Evolutionary conservation across 2,888 invertebrate genomes (phyloP).

Genomic region (Chrysopilus asiliformis): DNA sequence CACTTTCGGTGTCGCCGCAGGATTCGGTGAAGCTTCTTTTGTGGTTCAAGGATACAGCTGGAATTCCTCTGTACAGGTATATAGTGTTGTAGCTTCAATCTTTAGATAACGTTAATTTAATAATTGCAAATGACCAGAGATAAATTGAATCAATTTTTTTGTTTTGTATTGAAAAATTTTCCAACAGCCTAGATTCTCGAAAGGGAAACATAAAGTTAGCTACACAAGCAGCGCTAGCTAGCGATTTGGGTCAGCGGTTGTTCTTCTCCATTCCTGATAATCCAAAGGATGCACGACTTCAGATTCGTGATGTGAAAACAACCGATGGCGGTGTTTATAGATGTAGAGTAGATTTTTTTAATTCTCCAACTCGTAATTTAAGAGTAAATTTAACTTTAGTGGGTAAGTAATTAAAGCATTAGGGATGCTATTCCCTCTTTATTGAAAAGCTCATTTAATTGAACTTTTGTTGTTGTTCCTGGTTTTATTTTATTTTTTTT

Average conservation of each 20-base stretch:
- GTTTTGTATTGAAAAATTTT: no score
- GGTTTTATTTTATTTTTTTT: background rate
- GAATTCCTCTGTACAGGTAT: conserved; percentile 79
- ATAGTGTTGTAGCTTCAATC: no score
- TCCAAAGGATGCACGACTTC: conserved; percentile 58
- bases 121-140: no score
- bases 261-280: conserved; percentile 61
- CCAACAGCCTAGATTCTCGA: conserved; percentile 60
- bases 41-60: conserved; percentile 77
- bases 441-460: no score
- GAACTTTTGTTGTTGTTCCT: no score
- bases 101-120: no score
- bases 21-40: conserved; percentile 70
- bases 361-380: conserved; percentile 78
- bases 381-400: conserved; percentile 75
- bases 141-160: background rate
- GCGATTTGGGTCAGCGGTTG: conserved; percentile 60
- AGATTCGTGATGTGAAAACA: conserved; percentile 54
- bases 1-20: conserved; percentile 46
- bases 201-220: conserved; percentile 50
- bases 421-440: no score
- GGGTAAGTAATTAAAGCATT: conserved; percentile 49
- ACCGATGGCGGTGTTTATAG: conserved; percentile 74
- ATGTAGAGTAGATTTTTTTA: conserved; percentile 78
- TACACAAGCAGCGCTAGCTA: conserved; percentile 64